Percentiles rank a stretch among this genome's conserved stretches.
Conservation (phyloP, 2,113 vertebrate genomes). For the Sinocyclocheilus maitianheensis region DNA sequence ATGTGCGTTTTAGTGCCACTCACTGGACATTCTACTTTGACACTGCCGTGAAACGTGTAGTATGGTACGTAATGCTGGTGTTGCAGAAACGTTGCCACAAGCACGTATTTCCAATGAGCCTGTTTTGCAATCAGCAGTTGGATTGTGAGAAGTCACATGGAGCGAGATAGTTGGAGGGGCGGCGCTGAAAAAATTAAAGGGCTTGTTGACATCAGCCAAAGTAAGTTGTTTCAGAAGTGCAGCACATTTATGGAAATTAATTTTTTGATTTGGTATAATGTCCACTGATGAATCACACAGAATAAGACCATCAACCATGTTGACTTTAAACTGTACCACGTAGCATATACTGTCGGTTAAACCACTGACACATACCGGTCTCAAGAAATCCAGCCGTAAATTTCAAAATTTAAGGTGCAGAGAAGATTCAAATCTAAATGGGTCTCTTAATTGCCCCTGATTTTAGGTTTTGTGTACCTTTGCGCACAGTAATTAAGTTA, state of each 20-base stretch:
- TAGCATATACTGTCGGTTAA: not conserved
- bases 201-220: not conserved
- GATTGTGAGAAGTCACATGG: not conserved
- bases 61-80: too few species aligned
- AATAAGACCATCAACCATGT: not conserved
- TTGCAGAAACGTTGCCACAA: too few species aligned
- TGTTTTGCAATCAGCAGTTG: not conserved
- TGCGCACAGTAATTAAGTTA: not conserved
- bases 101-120: too few species aligned
- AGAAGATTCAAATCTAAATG: slow-evolving; percentile 2
- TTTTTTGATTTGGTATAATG: not conserved
- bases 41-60: too few species aligned
- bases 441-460: not conserved
- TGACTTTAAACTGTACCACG: not conserved
- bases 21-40: too few species aligned
- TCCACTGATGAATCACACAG: not conserved
- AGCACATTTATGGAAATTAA: not conserved
- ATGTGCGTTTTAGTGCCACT: too few species aligned
- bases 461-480: slow-evolving; percentile 15
- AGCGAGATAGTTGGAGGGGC: not conserved
- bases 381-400: not conserved
- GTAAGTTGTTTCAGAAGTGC: not conserved
- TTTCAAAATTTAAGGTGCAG: slow-evolving; percentile 12
- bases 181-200: not conserved
- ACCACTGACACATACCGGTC: not conserved